A percentile compares a stretch with the other conserved stretches of the same genome.
Conservation (phyloP, 2,113 vertebrate genomes). For the Podilymbus podiceps region DNA sequence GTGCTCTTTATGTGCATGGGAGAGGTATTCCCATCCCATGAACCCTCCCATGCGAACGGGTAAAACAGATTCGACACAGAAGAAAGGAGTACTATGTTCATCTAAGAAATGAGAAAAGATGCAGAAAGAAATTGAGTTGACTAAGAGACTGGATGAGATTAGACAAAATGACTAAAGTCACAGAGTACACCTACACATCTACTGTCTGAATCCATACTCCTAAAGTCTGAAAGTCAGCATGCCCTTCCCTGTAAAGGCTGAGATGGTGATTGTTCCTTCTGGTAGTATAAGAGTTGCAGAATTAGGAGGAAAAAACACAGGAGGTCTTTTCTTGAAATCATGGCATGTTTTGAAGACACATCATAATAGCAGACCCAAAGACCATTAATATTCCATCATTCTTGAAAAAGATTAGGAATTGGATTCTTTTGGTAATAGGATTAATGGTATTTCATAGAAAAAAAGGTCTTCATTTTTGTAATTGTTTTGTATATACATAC, state of each 20-base stretch:
- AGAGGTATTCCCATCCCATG: too few relatives aligned
- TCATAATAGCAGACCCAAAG: not conserved
- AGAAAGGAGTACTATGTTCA: not conserved
- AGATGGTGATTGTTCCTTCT: not conserved
- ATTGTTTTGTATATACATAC: not conserved
- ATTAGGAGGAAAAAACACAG: not conserved
- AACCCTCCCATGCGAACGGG: not conserved
- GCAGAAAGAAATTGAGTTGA: not conserved
- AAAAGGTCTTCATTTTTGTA: not conserved
- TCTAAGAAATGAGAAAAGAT: not conserved
- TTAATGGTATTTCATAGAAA: not conserved
- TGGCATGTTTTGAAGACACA: accelerated
- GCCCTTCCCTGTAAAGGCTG: not conserved
- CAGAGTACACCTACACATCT: not conserved
- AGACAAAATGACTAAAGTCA: not conserved
- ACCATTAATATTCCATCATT: not conserved
- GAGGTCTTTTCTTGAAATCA: not conserved
- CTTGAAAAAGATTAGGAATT: not conserved
- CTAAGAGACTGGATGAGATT: not conserved
- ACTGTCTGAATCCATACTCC: not conserved
- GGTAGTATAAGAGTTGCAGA: not conserved
- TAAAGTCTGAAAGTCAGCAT: not conserved
- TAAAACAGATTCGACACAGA: not conserved
- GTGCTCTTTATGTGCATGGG: not conserved
- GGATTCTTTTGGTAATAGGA: not conserved